These are phyloP conservation scores for Agapostemon virescens DNA, from an alignment of 2,888 invertebrate genomes.

Conservation along the genomic window DNA sequence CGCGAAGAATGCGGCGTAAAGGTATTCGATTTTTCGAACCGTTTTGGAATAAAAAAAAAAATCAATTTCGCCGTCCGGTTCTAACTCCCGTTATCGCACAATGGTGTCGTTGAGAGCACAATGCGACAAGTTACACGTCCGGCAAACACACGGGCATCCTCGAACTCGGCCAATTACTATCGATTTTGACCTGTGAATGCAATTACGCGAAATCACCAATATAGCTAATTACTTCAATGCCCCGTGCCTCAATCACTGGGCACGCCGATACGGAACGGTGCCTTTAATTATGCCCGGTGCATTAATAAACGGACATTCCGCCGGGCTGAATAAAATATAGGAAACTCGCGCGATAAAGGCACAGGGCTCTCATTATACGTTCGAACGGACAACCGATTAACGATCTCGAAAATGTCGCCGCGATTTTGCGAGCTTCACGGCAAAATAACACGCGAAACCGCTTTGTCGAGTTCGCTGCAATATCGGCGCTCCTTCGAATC, in stretches of 20 bases:
- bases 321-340: slow-evolving; percentile 27
- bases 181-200: slow-evolving; percentile 56
- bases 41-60: too few species aligned
- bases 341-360: slow-evolving; percentile 20
- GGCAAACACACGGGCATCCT: slow-evolving; percentile 8
- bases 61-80: not conserved
- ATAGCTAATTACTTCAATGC: slow-evolving; percentile 68
- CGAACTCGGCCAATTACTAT: slow-evolving; percentile 21
- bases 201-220: slow-evolving; percentile 67
- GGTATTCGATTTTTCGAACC: not conserved
- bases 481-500: too few species aligned
- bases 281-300: slow-evolving; percentile 60
- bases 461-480: too few species aligned
- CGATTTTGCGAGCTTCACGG: too few species aligned
- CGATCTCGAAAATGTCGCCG: not conserved
- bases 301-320: slow-evolving; percentile 63
- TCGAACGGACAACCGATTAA: not conserved
- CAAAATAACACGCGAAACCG: too few species aligned
- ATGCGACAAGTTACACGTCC: slow-evolving; percentile 7
- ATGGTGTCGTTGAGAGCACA: not conserved
- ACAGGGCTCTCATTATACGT: slow-evolving; percentile 7
- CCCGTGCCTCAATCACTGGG: slow-evolving; percentile 62
- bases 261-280: slow-evolving; percentile 54
- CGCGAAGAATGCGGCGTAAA: not conserved
- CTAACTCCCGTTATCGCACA: not conserved